A percentile compares a stretch with the other conserved stretches of the same genome.
Conservation (phyloP, 2,113 vertebrate species). For the Cariama cristata region DNA sequence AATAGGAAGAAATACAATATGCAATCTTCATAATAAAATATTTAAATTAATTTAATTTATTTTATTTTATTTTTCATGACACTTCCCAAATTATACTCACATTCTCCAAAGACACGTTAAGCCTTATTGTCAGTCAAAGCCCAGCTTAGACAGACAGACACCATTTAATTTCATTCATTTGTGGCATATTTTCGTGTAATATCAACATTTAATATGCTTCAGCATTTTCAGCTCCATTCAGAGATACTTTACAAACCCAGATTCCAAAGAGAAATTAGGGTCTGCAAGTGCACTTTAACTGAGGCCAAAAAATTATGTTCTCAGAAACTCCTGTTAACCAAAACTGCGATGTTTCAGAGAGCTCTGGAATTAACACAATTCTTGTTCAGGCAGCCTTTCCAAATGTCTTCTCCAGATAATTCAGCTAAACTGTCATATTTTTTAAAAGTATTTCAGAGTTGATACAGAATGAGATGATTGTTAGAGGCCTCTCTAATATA, state of each 20-base stretch:
- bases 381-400: slow-evolving; percentile 39
- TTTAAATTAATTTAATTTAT: not conserved
- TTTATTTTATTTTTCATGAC: not conserved
- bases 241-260: not conserved
- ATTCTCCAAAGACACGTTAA: not conserved
- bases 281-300: not conserved
- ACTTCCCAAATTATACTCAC: not conserved
- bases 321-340: not conserved
- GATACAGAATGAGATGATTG: slow-evolving; percentile 66
- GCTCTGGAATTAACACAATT: slow-evolving; percentile 32
- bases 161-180: not conserved
- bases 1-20: not conserved
- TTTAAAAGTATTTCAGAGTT: slow-evolving; percentile 51
- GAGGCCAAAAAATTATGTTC: not conserved
- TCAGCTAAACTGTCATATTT: slow-evolving; percentile 63
- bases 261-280: not conserved
- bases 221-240: not conserved
- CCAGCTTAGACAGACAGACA: not conserved
- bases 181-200: not conserved
- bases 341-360: not conserved
- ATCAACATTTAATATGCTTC: not conserved
- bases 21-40: not conserved
- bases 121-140: not conserved
- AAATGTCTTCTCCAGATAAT: slow-evolving; percentile 56
- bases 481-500: slow-evolving; percentile 62